A percentile compares a stretch with the other conserved stretches of the same genome.
These are phyloP conservation scores for Thamnophis elegans DNA, from an alignment of 2,797 vertebrate species.

Conservation along the genomic window DNA sequence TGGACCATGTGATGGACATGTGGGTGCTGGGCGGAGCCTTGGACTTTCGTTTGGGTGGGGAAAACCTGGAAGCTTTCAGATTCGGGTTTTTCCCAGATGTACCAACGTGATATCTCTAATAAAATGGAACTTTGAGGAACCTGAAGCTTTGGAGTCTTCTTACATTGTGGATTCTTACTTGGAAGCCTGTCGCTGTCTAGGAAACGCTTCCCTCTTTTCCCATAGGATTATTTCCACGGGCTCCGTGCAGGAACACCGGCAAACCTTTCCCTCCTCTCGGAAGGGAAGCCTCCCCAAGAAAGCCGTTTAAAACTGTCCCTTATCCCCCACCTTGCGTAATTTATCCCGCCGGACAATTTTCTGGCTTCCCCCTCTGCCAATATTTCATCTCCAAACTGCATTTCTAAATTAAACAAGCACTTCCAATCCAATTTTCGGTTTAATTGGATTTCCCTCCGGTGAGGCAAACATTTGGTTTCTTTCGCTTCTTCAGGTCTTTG, in stretches of 20 bases:
- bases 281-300: not conserved
- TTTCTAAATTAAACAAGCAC: constrained; percentile 21
- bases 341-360: not conserved
- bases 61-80: no score
- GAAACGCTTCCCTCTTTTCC: no score
- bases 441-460: constrained; percentile 10
- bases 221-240: not conserved
- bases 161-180: no score
- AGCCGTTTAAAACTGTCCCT: no score
- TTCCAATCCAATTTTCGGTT: not conserved
- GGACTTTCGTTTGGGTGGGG: no score
- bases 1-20: no score
- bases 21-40: no score
- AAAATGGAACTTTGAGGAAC: no score
- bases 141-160: no score
- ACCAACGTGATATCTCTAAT: no score
- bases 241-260: not conserved
- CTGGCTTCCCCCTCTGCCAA: not conserved
- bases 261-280: not conserved
- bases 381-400: not conserved
- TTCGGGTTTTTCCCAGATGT: no score
- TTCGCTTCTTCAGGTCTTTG: not conserved
- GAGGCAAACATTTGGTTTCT: not conserved
- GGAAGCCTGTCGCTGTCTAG: no score
- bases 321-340: not conserved